Base-by-base conservation (phyloP, 2,797 vertebrate genomes). In the Fratercula arctica region DNA sequence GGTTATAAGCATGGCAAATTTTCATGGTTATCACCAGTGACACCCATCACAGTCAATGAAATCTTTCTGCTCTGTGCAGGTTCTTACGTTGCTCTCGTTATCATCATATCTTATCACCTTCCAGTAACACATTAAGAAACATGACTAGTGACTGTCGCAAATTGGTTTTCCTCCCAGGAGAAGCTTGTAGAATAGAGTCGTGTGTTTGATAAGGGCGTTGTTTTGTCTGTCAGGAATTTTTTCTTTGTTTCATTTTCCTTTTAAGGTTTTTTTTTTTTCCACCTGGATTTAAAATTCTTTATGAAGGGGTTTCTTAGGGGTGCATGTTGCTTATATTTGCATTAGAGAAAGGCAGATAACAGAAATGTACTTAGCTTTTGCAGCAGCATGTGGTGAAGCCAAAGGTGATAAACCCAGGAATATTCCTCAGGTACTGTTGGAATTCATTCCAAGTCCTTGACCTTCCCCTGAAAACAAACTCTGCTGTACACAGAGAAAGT, bases 31-130 rank as follows among this genome's bases (percentile, higher is more conserved):
- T 96, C 73, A 87, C 77, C 80, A 73, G 64, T 85, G 87, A 89
- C 95, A 92, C 77, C 68, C 74, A 85, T 93, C 88, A 94, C 61
- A 95, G 81, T 85, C 85, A 89, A 79, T 87, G 82, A 95, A 95
- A 74, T 92, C 79, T 91, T 94, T 79, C 60, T 92, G 86, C 84
- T 90, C 56, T 74, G 4, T 46, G 60, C 70, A 94, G 56, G 56
- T 85, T 89, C 84, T 93, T 90, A 77, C 54, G 23, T n/a, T 48
- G 63, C 60, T 90, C 43, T 82, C 78, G 46, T 84, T 89, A 90
- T 94, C 93, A 85, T 93, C 78, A 29, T 89, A 84, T 90, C 88
- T 88, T 96, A 84, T 78, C 93, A 74, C 88, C 33, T 92, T 94
- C 74, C 74, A 88, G 50, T 88, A 91, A 84, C 2, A 0, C 66